These are phyloP conservation scores for Callyntrura guangdongensis DNA, from an alignment of 2,888 invertebrate genomes.

Conservation along the genomic window DNA sequence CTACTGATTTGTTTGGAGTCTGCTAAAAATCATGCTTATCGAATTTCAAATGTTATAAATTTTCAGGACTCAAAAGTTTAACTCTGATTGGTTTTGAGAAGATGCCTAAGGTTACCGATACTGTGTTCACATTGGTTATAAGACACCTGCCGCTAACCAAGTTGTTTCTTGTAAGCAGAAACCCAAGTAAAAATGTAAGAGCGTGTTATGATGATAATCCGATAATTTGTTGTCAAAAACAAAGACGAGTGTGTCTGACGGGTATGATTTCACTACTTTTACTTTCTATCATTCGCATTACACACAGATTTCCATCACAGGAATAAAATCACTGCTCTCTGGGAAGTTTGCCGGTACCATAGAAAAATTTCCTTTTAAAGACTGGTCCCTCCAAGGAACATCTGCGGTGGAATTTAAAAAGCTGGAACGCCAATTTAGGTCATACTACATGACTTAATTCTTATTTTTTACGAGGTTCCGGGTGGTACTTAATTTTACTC, in stretches of 20 bases:
- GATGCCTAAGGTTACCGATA: conserved; percentile 26
- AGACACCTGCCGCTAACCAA: background rate
- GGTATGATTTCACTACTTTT: no score
- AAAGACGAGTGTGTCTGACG: no score
- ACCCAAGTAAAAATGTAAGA: background rate
- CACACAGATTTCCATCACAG: background rate
- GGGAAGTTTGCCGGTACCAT: background rate
- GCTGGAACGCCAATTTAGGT: background rate
- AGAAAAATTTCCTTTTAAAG: background rate
- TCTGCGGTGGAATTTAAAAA: background rate
- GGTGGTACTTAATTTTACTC: no score
- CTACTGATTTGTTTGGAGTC: no score
- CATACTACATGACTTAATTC: background rate
- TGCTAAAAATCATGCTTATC: background rate
- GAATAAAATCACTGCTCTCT: background rate
- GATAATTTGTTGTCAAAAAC: background rate
- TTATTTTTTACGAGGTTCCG: no score
- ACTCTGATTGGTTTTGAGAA: background rate
- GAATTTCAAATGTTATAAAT: background rate
- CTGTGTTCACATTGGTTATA: background rate
- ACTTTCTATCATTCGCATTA: no score
- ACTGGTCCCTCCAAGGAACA: background rate
- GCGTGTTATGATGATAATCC: no score
- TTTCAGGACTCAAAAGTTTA: background rate
- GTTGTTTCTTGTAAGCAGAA: background rate